A percentile compares a stretch with the other conserved stretches of the same genome.
These are phyloP conservation scores for Vireo griseus DNA, from an alignment of 2,797 vertebrate genomes.

Conservation along the genomic window DNA sequence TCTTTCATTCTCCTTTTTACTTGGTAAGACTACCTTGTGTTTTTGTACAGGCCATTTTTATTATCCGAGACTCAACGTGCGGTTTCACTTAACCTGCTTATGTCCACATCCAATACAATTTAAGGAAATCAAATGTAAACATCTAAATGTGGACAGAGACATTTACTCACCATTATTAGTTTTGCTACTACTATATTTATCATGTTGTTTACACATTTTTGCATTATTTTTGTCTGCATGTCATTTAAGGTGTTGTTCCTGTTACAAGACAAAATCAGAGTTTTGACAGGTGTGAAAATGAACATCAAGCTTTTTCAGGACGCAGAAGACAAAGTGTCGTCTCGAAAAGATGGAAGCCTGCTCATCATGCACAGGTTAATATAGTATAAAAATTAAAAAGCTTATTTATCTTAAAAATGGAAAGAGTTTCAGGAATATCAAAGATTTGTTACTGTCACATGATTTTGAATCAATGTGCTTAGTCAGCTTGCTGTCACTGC, in stretches of 20 bases:
- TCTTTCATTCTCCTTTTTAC: background rate
- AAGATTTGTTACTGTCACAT: background rate
- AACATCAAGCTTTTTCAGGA: slow-evolving; percentile 63
- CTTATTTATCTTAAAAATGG: background rate
- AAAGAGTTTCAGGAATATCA: background rate
- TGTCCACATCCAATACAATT: background rate
- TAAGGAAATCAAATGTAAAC: background rate
- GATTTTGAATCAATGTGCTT: background rate
- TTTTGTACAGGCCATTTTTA: background rate
- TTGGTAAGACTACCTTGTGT: background rate
- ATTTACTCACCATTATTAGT: background rate
- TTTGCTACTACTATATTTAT: background rate
- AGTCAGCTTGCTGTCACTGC: background rate
- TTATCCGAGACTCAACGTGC: background rate
- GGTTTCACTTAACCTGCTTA: background rate
- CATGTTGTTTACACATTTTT: background rate
- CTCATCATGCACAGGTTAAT: slow-evolving; percentile 68
- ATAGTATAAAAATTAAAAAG: background rate
- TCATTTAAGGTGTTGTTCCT: slow-evolving; percentile 62
- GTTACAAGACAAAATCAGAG: slow-evolving; percentile 66
- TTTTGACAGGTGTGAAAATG: slow-evolving; percentile 61
- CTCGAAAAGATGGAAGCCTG: slow-evolving; percentile 63
- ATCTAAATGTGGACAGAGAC: background rate
- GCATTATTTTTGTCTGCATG: slow-evolving; percentile 7
- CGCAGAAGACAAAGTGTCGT: slow-evolving; percentile 65